Percentiles rank a stretch among this genome's conserved stretches.
Conservation (phyloP, 1,140 invertebrate species). For the Probaryconus sp. region DNA sequence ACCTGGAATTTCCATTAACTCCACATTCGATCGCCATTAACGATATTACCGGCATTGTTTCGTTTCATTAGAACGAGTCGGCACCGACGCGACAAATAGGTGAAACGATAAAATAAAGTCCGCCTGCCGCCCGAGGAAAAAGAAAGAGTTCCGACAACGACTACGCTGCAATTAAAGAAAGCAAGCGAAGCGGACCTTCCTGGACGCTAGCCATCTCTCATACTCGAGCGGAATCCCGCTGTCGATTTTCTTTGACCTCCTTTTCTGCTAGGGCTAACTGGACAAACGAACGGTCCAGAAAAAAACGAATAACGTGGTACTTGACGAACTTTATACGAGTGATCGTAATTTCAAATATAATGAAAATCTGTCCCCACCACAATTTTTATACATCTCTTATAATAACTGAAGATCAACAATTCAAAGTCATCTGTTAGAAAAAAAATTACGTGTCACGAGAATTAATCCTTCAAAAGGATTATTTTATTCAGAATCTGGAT, state of each 20-base stretch:
- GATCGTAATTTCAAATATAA: too few relatives aligned
- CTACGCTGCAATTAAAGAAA: conserved; percentile 66
- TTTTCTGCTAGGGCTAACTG: conserved; percentile 56
- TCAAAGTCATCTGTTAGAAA: too few relatives aligned
- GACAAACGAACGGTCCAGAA: neutral
- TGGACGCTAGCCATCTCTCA: conserved; percentile 66
- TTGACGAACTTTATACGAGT: too few relatives aligned
- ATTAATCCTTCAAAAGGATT: too few relatives aligned
- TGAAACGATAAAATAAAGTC: conserved; percentile 38
- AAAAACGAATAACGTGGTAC: too few relatives aligned
- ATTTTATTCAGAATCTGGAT: too few relatives aligned
- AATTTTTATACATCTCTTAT: too few relatives aligned
- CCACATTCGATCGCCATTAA: conserved; percentile 43
- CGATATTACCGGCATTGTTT: conserved; percentile 33
- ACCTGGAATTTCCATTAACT: conserved; percentile 53
- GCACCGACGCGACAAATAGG: conserved; percentile 18
- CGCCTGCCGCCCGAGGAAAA: conserved; percentile 8
- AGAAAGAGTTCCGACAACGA: conserved; percentile 4
- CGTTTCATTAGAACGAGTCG: conserved; percentile 32
- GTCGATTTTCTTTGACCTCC: conserved; percentile 42
- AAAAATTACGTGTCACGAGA: too few relatives aligned
- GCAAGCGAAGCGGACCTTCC: conserved; percentile 60
- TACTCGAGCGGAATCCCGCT: conserved; percentile 27
- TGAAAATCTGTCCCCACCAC: too few relatives aligned
- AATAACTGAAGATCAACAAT: too few relatives aligned